A percentile compares a stretch with the other conserved stretches of the same genome.
Evolutionary conservation across 2,113 vertebrate species (phyloP).

Genomic region (rat (Rattus norvegicus)): DNA sequence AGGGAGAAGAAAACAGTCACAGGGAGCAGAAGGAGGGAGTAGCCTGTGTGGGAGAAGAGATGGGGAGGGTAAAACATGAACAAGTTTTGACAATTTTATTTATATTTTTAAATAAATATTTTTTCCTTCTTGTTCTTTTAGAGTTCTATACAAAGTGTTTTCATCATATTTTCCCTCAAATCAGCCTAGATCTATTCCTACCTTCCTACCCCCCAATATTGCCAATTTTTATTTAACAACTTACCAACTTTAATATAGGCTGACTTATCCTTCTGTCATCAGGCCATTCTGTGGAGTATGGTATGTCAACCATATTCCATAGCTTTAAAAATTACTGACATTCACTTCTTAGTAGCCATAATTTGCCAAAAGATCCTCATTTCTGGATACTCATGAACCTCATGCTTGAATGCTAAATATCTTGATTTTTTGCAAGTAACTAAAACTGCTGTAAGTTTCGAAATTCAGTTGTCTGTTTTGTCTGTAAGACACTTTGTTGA

Average conservation of each 20-base stretch:
- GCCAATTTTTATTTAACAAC: background rate
- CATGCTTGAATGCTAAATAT: background rate
- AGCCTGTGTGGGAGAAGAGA: too few species aligned
- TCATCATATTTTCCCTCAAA: background rate
- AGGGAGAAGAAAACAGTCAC: too few species aligned
- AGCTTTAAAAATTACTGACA: background rate
- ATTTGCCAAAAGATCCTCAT: background rate
- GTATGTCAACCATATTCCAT: background rate
- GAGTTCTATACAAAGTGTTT: too few species aligned
- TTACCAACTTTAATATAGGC: background rate
- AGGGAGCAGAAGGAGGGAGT: too few species aligned
- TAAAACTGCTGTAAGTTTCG: background rate
- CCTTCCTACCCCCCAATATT: background rate
- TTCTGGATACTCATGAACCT: background rate
- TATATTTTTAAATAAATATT: background rate
- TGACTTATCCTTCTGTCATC: background rate
- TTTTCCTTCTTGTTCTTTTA: background rate
- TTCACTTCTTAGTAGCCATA: background rate
- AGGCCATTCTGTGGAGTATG: background rate
- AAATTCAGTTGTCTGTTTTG: background rate
- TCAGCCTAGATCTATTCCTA: background rate
- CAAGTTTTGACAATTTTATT: background rate
- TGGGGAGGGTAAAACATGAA: too few species aligned
- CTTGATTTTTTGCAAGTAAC: background rate
- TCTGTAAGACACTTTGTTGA: background rate